Percentiles rank a stretch among this genome's conserved stretches.
phyloP scores from a whole-genome alignment of 2,888 invertebrate genomes.

The Papilio protenor region DNA sequence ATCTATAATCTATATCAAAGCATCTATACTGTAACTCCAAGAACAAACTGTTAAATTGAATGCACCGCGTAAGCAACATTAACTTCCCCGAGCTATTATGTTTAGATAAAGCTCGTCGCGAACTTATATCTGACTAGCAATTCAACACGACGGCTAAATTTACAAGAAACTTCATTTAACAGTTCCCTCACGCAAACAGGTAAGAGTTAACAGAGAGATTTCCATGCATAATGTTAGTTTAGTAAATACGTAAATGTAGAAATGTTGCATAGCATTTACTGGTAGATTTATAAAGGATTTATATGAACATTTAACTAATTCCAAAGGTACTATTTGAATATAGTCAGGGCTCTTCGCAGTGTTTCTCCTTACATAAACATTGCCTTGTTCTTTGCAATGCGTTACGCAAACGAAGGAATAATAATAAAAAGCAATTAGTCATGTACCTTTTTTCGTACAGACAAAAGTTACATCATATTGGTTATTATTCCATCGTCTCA shows the following conservation, averaged over 20 bases:
- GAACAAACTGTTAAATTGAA: constrained; percentile 10
- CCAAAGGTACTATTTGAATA: no score
- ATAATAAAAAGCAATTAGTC: no score
- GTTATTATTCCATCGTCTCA: no score
- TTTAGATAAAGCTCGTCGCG: constrained; percentile 26
- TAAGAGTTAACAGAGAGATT: constrained; percentile 17
- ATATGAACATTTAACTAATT: no score
- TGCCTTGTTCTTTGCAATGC: no score
- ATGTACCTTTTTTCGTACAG: no score
- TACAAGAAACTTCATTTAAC: constrained; percentile 11
- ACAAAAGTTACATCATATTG: no score
- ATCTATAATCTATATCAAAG: neutral
- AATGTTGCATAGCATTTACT: no score
- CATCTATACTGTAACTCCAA: neutral
- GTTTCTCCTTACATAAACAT: no score
- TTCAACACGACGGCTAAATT: constrained; percentile 22
- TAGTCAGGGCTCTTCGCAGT: no score
- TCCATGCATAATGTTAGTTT: constrained; percentile 12
- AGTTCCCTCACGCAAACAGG: constrained; percentile 32
- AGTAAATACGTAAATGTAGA: constrained; percentile 2
- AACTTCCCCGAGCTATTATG: constrained; percentile 27
- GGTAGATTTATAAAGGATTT: no score
- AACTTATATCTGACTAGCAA: constrained; percentile 31
- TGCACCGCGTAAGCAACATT: neutral
- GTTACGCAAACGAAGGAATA: no score